Evolutionary conservation across 2,113 vertebrate genomes (phyloP).

Genomic region (Cathartes aura): DNA sequence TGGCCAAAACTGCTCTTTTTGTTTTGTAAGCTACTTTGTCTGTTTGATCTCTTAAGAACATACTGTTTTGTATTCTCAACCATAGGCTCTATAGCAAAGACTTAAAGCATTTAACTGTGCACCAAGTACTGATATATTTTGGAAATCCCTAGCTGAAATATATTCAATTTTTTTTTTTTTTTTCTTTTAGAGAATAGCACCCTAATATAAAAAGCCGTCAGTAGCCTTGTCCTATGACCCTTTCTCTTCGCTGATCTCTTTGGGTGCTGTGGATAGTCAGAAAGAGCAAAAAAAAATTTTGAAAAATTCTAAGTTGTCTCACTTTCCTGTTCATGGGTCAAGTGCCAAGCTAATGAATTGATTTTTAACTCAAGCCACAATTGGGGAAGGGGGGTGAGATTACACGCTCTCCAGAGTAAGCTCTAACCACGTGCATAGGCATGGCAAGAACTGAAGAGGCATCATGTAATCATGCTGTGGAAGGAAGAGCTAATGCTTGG

Average conservation of each 20-base stretch:
- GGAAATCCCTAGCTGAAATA: not conserved
- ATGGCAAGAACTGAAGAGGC: not conserved
- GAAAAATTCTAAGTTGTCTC: not conserved
- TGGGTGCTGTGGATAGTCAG: not conserved
- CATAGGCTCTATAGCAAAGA: not conserved
- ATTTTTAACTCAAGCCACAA: not conserved
- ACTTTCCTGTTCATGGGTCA: not conserved
- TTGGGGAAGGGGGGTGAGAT: not conserved
- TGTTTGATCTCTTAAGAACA: not conserved
- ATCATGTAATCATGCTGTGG: rapidly evolving
- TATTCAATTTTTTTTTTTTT: rapidly evolving
- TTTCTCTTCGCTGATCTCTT: not conserved
- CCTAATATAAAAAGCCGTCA: not conserved
- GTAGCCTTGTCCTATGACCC: not conserved
- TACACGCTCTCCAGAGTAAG: not conserved
- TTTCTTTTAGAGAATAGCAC: not conserved
- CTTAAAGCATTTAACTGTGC: not conserved
- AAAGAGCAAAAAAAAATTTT: not conserved
- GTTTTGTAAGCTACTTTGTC: not conserved
- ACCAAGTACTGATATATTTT: not conserved
- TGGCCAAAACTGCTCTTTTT: not conserved
- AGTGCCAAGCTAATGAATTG: not conserved
- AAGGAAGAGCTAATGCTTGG: not conserved
- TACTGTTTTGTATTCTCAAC: not conserved
- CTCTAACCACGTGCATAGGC: rapidly evolving